These are phyloP conservation scores for Oryzias celebensis DNA, from an alignment of 2,113 vertebrate genomes.

Conservation along the genomic window DNA sequence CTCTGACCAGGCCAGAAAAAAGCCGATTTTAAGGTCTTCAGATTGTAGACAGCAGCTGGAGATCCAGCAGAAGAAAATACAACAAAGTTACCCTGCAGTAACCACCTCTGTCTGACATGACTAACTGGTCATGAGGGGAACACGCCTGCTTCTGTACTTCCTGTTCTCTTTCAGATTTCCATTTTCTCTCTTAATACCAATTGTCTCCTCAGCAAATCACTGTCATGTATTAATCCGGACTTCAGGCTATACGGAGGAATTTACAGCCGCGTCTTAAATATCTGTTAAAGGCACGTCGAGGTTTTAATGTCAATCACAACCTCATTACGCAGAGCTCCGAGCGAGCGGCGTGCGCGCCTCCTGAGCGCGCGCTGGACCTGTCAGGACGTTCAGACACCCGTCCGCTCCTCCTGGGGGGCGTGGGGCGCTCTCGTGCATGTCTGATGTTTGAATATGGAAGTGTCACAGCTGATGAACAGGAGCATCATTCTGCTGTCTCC, in stretches of 20 bases:
- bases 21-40: too few relatives aligned
- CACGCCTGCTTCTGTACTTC: conserved; percentile 10
- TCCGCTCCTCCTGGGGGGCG: conserved; percentile 35
- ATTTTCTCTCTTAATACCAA: conserved; percentile 57
- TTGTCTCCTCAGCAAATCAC: conserved; percentile 62
- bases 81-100: conserved; percentile 21
- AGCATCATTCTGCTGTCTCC: conserved; percentile 4
- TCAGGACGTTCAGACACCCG: conserved; percentile 26
- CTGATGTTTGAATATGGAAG: conserved; percentile 44
- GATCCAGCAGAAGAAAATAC: conserved; percentile 15
- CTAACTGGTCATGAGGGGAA: conserved; percentile 60
- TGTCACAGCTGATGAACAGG: conserved; percentile 27
- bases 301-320: conserved; percentile 75
- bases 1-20: too few relatives aligned
- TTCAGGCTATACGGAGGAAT: conserved; percentile 63
- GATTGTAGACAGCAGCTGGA: neutral
- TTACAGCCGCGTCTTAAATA: conserved; percentile 65
- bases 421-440: conserved; percentile 34
- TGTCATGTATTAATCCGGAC: conserved; percentile 68
- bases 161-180: conserved; percentile 45
- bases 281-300: conserved; percentile 46
- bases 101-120: conserved; percentile 45
- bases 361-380: conserved; percentile 45
- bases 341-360: conserved; percentile 35
- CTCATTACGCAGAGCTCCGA: conserved; percentile 63